Evolutionary conservation across 2,888 invertebrate species (phyloP), one percentile per base, ranked within the genome.

Genomic region (Athalia circularis): DNA sequence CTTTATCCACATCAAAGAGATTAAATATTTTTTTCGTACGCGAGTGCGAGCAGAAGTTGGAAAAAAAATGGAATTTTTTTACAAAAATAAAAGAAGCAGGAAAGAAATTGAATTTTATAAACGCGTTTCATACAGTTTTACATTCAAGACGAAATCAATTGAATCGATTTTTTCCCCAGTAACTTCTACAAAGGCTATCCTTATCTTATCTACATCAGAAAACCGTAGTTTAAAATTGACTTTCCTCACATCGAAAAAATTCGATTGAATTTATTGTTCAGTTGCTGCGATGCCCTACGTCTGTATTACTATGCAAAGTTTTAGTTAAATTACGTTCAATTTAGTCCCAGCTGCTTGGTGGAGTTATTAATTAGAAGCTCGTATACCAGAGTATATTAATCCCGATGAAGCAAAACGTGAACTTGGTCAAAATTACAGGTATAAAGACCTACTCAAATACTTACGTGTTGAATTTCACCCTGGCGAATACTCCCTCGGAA

Each of bases 1-100:
- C 68, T 15, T n/a, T 15, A 54, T 59, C 72, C n/a, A 72, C 59
- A 59, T 72, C 72, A 72, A 72, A 72, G 59, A 29, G 72, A 72
- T 72, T 47, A 50, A 59, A 72, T 57, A 57, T 59, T 57, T 59
- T 50, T 13, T 11, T 50, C 29, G 5, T 11, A 9, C 52, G n/a
- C 29, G 11, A 9, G 11, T 52, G 52, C 67, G 48, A 15, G 67
- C 13, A 29, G 29, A 68, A 29, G 54, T 4, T 6, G 11, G 29
- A 29, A 54, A 4, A 2, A 11, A 5, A 11, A 54, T 54, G 7
- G 11, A 54, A 54, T 7, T 54, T n/a, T n/a, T 54, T 5, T 6
- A 9, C 9, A 11, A 7, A n/a, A 54, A 54, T 6, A n/a, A 4
- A 54, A 54, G 4, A 2, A 29, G 29, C 29, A 29, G 29, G 2